These are phyloP conservation scores for Platycheirus rosarum DNA, from an alignment of 2,888 invertebrate species.

Conservation along the genomic window DNA sequence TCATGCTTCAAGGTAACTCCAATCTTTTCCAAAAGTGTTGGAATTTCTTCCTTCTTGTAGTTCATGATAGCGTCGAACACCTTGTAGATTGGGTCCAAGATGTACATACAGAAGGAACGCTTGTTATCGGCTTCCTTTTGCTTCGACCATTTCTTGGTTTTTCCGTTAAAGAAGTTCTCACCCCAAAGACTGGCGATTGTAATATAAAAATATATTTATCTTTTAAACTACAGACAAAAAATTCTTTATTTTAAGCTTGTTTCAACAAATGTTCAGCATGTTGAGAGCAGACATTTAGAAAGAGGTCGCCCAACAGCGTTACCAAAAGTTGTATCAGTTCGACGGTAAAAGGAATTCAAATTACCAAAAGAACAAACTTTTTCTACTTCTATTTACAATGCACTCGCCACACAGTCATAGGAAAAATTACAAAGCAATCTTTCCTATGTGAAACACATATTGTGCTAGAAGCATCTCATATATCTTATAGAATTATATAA, in stretches of 20 bases:
- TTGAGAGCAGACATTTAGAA: slow-evolving; percentile 90
- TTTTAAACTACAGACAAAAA: no score
- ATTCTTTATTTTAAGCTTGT: slow-evolving; percentile 75
- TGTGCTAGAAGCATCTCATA: slow-evolving; percentile 81
- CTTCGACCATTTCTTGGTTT: slow-evolving; percentile 99
- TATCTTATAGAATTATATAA: slow-evolving; percentile 60
- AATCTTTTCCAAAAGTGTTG: slow-evolving; percentile 93
- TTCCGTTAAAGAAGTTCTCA: slow-evolving; percentile 98
- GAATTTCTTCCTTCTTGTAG: slow-evolving; percentile 97
- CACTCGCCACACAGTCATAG: slow-evolving; percentile 84
- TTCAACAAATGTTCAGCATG: slow-evolving; percentile 83
- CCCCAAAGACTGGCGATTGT: slow-evolving; percentile 91
- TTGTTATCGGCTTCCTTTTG: slow-evolving; percentile 95
- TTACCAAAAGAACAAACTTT: slow-evolving; percentile 76
- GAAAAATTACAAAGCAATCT: slow-evolving; percentile 74
- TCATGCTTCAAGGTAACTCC: slow-evolving; percentile 96
- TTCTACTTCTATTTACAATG: slow-evolving; percentile 87
- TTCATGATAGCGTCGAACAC: slow-evolving; percentile 92
- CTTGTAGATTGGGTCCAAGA: slow-evolving; percentile 99
- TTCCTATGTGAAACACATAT: slow-evolving; percentile 79
- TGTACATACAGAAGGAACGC: slow-evolving; percentile 99
- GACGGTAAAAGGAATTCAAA: slow-evolving; percentile 10
- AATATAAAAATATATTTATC: no score
- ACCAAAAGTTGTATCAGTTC: slow-evolving; percentile 81
- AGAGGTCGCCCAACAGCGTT: slow-evolving; percentile 91